Percentiles rank a stretch among this genome's conserved stretches.
Conservation (phyloP, 2,888 invertebrate species). For the Taenaris catops region DNA sequence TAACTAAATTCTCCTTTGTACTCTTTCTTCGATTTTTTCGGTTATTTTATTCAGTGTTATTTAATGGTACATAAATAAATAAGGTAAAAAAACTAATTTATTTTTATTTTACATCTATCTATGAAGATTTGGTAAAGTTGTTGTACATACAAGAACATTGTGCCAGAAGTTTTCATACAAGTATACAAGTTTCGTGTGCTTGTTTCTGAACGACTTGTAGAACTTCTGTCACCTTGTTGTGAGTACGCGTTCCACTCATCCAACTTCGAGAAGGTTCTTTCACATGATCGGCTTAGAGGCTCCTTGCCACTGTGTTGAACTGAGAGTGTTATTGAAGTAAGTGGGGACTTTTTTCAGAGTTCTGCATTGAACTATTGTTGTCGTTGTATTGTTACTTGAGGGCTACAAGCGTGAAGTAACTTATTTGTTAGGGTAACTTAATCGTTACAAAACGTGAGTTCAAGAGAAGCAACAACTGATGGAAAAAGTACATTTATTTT, state of each 20-base stretch:
- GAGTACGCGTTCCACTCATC: constrained; percentile 56
- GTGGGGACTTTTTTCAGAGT: constrained; percentile 43
- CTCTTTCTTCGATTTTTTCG: too few relatives aligned
- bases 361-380: constrained; percentile 51
- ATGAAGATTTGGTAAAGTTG: too few relatives aligned
- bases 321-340: constrained; percentile 60
- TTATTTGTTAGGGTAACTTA: too few relatives aligned
- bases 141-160: constrained; percentile 13
- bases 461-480: too few relatives aligned
- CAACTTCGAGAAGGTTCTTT: constrained; percentile 58
- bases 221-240: constrained; percentile 57
- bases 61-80: too few relatives aligned
- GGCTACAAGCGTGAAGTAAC: constrained; percentile 8
- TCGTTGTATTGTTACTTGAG: constrained; percentile 30
- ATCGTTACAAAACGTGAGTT: too few relatives aligned
- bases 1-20: too few relatives aligned
- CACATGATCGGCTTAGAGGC: constrained; percentile 69
- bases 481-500: too few relatives aligned
- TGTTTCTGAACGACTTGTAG: constrained; percentile 41
- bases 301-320: constrained; percentile 50
- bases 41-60: too few relatives aligned
- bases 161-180: constrained; percentile 27
- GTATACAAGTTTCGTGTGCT: constrained; percentile 44
- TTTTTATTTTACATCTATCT: too few relatives aligned
- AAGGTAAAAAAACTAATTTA: too few relatives aligned